These are phyloP conservation scores for Paguma larvata DNA, from an alignment of 2,797 vertebrate species.

Conservation along the genomic window DNA sequence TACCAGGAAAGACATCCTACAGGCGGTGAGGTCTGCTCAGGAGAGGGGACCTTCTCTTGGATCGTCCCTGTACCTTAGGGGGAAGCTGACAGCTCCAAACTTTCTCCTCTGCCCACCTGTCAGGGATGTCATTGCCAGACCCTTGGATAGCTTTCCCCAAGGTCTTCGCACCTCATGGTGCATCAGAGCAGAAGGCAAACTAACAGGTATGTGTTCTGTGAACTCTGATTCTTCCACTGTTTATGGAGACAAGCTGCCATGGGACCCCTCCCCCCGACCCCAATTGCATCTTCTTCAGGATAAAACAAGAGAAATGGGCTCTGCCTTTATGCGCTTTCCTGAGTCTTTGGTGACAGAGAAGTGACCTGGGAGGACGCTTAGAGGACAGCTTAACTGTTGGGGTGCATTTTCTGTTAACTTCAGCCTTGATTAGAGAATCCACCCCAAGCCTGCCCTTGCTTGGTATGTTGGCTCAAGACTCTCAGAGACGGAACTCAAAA, in stretches of 20 bases:
- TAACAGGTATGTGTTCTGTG: background rate
- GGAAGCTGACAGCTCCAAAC: background rate
- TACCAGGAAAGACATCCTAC: background rate
- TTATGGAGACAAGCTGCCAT: fast-evolving
- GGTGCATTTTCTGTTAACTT: background rate
- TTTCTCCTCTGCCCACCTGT: background rate
- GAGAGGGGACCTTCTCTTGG: background rate
- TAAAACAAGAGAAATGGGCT: background rate
- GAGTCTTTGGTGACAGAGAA: background rate
- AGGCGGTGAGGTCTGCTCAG: background rate
- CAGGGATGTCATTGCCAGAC: background rate
- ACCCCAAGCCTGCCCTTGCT: background rate
- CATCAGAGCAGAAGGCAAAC: background rate
- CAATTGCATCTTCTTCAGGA: background rate
- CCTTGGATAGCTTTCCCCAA: background rate
- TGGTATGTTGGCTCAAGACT: background rate
- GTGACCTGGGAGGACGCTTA: background rate
- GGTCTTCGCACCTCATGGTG: background rate
- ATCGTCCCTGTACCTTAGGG: background rate
- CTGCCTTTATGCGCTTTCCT: background rate
- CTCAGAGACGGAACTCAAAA: background rate
- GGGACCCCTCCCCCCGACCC: no score
- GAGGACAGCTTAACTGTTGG: background rate
- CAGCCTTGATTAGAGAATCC: background rate
- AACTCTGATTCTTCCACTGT: background rate